These are phyloP conservation scores for Therioaphis trifolii DNA, from an alignment of 2,888 invertebrate species.

Conservation along the genomic window DNA sequence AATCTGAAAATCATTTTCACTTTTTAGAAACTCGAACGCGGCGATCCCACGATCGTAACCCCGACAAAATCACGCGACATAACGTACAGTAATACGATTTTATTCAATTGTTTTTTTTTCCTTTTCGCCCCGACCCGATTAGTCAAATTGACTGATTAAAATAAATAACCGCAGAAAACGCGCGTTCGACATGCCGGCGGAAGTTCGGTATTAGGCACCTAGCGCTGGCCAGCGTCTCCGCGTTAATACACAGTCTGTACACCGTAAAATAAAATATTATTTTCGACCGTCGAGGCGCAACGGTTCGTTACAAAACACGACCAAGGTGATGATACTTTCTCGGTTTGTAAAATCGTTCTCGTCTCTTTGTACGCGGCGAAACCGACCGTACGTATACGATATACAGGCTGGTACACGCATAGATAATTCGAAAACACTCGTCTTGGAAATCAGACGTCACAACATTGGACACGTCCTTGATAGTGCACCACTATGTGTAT, in stretches of 20 bases:
- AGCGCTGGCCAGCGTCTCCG: too few species aligned
- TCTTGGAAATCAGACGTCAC: background rate
- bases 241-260: too few species aligned
- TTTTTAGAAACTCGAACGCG: conserved; percentile 33
- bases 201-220: background rate
- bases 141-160: background rate
- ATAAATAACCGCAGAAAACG: background rate
- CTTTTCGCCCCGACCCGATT: too few species aligned
- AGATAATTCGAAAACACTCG: conserved; percentile 25
- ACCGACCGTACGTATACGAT: background rate
- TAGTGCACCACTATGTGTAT: background rate
- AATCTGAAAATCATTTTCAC: conserved; percentile 30
- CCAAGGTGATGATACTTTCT: conserved; percentile 46
- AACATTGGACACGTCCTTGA: conserved; percentile 15
- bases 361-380: conserved; percentile 10
- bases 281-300: conserved; percentile 42
- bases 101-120: too few species aligned
- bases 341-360: conserved; percentile 6
- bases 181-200: background rate
- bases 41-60: background rate
- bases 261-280: conserved; percentile 22
- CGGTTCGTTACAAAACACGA: conserved; percentile 4
- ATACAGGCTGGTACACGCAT: background rate
- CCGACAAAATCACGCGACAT: too few species aligned
- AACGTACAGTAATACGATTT: too few species aligned